phyloP scores from a whole-genome alignment of 2,797 vertebrate genomes.

The Eospalax fontanierii region DNA sequence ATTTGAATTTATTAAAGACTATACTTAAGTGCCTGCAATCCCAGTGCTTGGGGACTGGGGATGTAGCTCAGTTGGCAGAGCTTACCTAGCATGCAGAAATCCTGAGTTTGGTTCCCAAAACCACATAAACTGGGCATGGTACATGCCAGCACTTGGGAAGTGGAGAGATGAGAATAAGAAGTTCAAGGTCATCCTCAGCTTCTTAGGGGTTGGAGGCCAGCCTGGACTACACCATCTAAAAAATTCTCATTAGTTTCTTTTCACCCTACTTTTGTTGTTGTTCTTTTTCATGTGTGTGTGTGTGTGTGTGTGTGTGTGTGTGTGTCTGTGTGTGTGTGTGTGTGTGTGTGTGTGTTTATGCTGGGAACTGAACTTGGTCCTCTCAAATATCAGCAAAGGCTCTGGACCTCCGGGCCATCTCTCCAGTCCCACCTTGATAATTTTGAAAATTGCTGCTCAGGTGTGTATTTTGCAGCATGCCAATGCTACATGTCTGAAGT shows the following conservation, averaged over 20 bases:
- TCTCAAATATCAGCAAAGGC: neutral
- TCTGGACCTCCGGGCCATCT: neutral
- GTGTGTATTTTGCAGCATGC: constrained; percentile 10
- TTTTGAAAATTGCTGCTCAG: neutral
- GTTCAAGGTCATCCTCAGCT: no score
- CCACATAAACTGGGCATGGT: neutral
- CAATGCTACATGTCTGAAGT: neutral
- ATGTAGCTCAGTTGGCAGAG: neutral
- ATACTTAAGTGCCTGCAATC: neutral
- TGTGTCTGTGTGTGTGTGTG: neutral
- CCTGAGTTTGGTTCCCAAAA: neutral
- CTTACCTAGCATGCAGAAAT: neutral
- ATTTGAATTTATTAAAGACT: neutral
- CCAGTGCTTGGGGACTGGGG: neutral
- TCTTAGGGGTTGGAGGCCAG: neutral
- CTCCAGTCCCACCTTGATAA: neutral
- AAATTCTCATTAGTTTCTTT: neutral
- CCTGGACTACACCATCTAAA: neutral
- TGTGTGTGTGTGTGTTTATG: no score
- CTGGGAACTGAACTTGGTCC: neutral
- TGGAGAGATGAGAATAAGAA: neutral
- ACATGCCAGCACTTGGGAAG: neutral
- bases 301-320: neutral
- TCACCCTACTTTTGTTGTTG: neutral
- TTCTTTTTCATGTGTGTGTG: neutral